A percentile compares a stretch with the other conserved stretches of the same genome.
Conservation (phyloP, 2,888 invertebrate species). For the Rhingia rostrata region DNA sequence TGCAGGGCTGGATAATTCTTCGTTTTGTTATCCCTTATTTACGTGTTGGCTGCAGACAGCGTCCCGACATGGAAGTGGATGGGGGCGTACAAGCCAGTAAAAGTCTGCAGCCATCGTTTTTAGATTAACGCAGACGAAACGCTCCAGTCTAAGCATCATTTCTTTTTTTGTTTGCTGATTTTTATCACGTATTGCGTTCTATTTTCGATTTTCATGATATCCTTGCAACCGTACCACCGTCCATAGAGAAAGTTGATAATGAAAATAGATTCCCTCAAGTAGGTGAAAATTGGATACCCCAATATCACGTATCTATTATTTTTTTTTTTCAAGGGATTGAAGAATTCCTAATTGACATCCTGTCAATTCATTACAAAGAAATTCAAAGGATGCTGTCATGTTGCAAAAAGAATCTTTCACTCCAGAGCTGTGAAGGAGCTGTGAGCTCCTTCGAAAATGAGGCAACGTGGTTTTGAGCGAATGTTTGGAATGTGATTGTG, state of each 20-base stretch:
- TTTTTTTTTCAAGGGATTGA: slow-evolving; percentile 2
- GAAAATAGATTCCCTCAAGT: slow-evolving; percentile 52
- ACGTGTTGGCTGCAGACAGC: slow-evolving; percentile 14
- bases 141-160: slow-evolving; percentile 9
- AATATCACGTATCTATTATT: background rate
- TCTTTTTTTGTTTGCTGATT: slow-evolving; percentile 37
- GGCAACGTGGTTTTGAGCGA: slow-evolving; percentile 31
- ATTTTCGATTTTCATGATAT: slow-evolving; percentile 55
- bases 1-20: slow-evolving; percentile 43
- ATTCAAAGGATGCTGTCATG: slow-evolving; percentile 17
- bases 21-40: slow-evolving; percentile 30
- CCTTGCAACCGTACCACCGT: background rate
- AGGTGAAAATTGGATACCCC: slow-evolving; percentile 50
- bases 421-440: background rate
- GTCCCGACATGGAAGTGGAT: background rate
- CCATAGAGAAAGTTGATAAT: slow-evolving; percentile 30
- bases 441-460: background rate
- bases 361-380: slow-evolving; percentile 39
- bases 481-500: slow-evolving; percentile 41
- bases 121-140: slow-evolving; percentile 46
- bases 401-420: slow-evolving; percentile 1
- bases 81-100: slow-evolving; percentile 29
- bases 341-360: slow-evolving; percentile 55
- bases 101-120: slow-evolving; percentile 59
- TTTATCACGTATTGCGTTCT: slow-evolving; percentile 66